Evolutionary conservation across 1,140 invertebrate species (phyloP), one percentile per base, ranked within the genome.

Genomic region (Drosophila sechellia): DNA sequence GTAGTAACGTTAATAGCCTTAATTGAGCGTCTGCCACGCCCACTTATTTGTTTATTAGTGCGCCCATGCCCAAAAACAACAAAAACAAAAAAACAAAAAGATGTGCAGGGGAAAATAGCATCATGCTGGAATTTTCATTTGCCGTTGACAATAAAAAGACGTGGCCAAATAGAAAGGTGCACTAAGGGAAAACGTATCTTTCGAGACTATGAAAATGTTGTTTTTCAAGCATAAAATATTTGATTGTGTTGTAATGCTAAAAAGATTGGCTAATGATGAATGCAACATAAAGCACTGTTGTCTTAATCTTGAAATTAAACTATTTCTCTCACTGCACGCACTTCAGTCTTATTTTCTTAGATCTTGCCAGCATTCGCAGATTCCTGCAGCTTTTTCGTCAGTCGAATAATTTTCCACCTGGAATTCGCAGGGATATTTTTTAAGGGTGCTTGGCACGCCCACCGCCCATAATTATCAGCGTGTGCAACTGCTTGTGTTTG

Each of bases 11-110:
- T 89, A 89, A 89, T 90, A 89, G 84, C 84, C 84, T 89, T 89
- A 89, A 89, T 89, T 89, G 84, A 89, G 84, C 85, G 77, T 83
- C 83, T 69, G 85, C 72, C 84, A 79, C 85, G 73, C 84, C 84
- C 80, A 89, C 80, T 89, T 89, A 89, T 89, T 90, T 89, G 84
- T 89, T 89, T 89, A 89, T 89, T 89, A 89, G 84, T 71, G 80
- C 52, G 63, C 48, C 50, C 42, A 48, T 46, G 42, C 48, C 50
- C 55, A 59, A 79, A 63, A 66, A 72, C 57, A 80, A 85, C 71
- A 22, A 22, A 2, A 22, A 22, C 20, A 22, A n/a, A n/a, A n/a
- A n/a, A n/a, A n/a, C n/a, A n/a, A n/a, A n/a, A n/a, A 56, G 43
- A 48, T 46, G 43, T 66, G 46, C 15, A 35, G 37, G 35, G n/a